phyloP scores from a whole-genome alignment of 92 coral and sea anemone genomes.

The Epizoanthus rinbou region DNA sequence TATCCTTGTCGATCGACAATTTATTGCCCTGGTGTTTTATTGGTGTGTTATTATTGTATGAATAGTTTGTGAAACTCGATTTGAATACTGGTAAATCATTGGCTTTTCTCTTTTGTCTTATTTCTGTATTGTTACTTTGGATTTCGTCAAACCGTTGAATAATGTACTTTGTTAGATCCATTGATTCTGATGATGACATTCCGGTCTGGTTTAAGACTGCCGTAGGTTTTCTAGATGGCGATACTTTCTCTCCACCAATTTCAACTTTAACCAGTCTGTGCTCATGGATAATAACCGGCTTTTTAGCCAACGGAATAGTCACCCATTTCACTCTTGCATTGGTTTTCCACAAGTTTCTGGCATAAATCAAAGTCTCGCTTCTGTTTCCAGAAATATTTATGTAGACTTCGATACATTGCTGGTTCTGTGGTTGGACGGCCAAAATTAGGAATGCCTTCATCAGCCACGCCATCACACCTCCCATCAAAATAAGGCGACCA shows the following conservation, averaged over 20 bases:
- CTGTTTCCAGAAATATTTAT: conserved; percentile 60
- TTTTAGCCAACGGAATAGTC: conserved; percentile 39
- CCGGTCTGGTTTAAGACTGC: neutral
- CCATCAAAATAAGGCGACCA: conserved; percentile 68
- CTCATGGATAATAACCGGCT: conserved; percentile 22
- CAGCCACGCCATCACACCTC: conserved; percentile 84
- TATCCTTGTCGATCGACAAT: neutral
- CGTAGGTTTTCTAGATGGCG: conserved; percentile 5
- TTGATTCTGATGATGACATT: neutral
- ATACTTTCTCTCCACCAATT: neutral
- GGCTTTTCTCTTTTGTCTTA: too few relatives aligned
- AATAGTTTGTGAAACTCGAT: too few relatives aligned
- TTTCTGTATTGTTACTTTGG: too few relatives aligned
- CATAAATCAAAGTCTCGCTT: conserved; percentile 50
- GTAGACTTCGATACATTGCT: conserved; percentile 77
- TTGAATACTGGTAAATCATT: too few relatives aligned
- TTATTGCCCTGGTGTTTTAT: too few relatives aligned
- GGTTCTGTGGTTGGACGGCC: conserved; percentile 76
- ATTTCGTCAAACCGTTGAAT: too few relatives aligned
- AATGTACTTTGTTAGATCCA: too few relatives aligned
- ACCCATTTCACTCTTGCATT: conserved; percentile 51
- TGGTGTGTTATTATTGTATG: too few relatives aligned
- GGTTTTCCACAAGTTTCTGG: conserved; percentile 59
- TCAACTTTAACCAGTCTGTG: conserved; percentile 22
- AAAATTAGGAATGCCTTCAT: conserved; percentile 73